Evolutionary conservation across 2,888 invertebrate genomes (phyloP).

Genomic region (Dryocosmus kuriphilus): DNA sequence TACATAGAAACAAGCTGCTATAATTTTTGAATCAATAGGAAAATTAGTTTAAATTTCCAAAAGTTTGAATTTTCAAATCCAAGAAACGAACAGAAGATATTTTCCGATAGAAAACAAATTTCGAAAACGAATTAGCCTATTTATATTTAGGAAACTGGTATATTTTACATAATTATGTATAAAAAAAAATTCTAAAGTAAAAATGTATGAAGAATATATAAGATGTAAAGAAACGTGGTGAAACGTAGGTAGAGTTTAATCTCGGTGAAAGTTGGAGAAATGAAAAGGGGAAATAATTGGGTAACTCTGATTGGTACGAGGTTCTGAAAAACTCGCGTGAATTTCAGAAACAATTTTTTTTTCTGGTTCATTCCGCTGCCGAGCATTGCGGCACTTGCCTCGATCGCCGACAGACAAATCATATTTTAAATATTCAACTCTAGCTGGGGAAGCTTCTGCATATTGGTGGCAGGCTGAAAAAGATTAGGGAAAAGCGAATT

Average conservation of each 20-base stretch:
- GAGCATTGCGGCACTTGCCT: conserved; percentile 37
- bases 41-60: no score
- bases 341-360: conserved; percentile 39
- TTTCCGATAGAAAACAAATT: no score
- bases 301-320: conserved; percentile 40
- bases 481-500: conserved; percentile 36
- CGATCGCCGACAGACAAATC: conserved; percentile 38
- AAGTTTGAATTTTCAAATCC: no score
- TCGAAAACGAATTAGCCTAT: no score
- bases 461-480: conserved; percentile 6
- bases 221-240: background rate
- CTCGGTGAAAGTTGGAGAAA: conserved; percentile 11
- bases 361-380: conserved; percentile 16
- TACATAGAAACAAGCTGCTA: no score
- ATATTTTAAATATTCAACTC: conserved; percentile 39
- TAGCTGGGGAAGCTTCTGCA: conserved; percentile 24
- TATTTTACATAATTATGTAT: no score
- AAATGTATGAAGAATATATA: no score
- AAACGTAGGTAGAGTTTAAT: conserved; percentile 29
- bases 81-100: no score
- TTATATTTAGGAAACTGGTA: background rate
- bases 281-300: conserved; percentile 15
- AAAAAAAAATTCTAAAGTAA: no score
- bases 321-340: conserved; percentile 29
- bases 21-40: no score